Percentiles rank a stretch among this genome's conserved stretches.
Conservation (phyloP, 35 echinoderm and acorn worm genomes). For the Eucidaris tribuloides region DNA sequence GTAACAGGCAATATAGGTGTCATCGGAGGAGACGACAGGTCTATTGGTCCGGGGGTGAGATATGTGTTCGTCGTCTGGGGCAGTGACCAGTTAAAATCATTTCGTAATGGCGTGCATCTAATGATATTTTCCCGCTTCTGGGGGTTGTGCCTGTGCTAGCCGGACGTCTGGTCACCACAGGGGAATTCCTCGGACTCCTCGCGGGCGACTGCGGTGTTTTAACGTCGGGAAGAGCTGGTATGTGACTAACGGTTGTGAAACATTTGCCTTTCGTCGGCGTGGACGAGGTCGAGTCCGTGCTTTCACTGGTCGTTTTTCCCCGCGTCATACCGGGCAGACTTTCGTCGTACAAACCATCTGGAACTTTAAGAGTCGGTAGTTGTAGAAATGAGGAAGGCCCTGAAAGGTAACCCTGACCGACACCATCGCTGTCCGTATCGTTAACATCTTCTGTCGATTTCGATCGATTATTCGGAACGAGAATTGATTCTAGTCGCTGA, state of each 20-base stretch:
- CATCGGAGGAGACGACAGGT: neutral
- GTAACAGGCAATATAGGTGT: too few relatives aligned
- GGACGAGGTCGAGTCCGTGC: neutral
- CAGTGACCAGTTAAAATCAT: neutral
- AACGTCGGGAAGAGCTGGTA: neutral
- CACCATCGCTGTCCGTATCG: neutral
- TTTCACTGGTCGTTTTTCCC: neutral
- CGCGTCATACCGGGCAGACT: neutral
- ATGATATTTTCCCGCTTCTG: neutral
- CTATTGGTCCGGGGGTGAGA: neutral
- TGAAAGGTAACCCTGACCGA: neutral
- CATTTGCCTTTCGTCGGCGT: neutral
- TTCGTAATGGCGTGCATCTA: neutral
- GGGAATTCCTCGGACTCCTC: neutral
- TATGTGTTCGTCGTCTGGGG: neutral
- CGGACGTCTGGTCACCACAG: neutral
- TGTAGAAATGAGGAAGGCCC: neutral
- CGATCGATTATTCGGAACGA: neutral
- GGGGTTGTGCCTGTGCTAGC: neutral
- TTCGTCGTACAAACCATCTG: neutral
- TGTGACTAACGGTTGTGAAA: neutral
- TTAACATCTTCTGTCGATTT: neutral
- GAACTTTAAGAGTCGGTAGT: neutral
- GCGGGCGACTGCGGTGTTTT: neutral
- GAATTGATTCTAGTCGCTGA: conserved; percentile 21